These are phyloP conservation scores for Willowsia nigromaculata DNA, from an alignment of 2,888 invertebrate species.

Conservation along the genomic window DNA sequence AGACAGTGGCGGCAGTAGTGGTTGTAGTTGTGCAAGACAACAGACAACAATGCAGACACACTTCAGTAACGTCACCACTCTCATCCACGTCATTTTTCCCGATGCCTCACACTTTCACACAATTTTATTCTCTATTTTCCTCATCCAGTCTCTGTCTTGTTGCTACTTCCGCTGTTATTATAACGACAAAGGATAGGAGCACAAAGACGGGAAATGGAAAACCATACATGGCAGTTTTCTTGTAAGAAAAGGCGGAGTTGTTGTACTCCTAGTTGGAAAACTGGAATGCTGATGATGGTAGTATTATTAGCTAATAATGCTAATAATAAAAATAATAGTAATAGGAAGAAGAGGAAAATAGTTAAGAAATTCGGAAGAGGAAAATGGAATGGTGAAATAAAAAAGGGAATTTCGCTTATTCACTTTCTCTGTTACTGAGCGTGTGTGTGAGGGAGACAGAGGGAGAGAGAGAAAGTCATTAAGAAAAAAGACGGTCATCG, in stretches of 20 bases:
- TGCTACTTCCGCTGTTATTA: conserved; percentile 33
- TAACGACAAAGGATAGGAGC: not conserved
- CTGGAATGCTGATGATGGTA: not conserved
- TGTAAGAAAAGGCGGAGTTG: not conserved
- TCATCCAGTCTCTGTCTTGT: not conserved
- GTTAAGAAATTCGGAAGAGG: conserved; percentile 36
- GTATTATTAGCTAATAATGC: conserved; percentile 57
- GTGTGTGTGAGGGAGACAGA: not conserved
- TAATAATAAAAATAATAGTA: conserved; percentile 29
- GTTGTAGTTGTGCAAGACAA: not conserved
- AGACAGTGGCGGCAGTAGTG: not conserved
- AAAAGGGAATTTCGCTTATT: conserved; percentile 39
- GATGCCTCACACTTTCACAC: not conserved
- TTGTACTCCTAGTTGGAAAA: not conserved
- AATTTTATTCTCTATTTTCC: not conserved
- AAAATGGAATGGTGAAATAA: conserved; percentile 58
- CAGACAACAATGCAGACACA: not conserved
- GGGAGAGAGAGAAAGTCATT: conserved; percentile 59
- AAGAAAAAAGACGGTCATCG: conserved; percentile 59
- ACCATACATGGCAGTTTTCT: not conserved
- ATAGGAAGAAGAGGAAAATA: conserved; percentile 42
- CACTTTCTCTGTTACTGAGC: not conserved
- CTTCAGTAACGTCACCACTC: not conserved
- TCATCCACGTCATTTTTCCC: not conserved
- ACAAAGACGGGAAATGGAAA: not conserved